Conservation (phyloP, 2,888 invertebrate species). For the Fragum sueziense region DNA sequence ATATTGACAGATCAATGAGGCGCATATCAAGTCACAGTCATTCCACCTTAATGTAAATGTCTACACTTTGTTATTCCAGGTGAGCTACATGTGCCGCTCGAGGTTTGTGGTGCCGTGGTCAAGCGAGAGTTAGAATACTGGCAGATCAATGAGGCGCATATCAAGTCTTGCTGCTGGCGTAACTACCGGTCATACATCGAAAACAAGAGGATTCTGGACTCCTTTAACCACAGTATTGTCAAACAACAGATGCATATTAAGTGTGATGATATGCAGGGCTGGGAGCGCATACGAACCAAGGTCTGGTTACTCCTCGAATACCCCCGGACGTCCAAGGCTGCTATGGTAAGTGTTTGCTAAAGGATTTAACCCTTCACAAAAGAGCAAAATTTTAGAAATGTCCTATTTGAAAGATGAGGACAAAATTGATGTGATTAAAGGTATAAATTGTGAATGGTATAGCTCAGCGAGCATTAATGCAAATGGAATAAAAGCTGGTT, state of each 20-base stretch:
- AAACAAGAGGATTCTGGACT: constrained; percentile 79
- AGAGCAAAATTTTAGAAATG: no score
- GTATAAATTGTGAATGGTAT: no score
- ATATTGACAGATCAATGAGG: constrained; percentile 81
- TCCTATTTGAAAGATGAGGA: no score
- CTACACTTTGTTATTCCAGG: constrained; percentile 69
- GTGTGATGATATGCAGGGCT: constrained; percentile 71
- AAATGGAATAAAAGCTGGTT: no score
- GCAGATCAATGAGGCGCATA: constrained; percentile 79
- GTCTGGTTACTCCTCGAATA: constrained; percentile 80
- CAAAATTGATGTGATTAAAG: no score
- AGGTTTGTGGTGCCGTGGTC: constrained; percentile 82
- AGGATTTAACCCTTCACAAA: no score
- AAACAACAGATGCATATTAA: constrained; percentile 75
- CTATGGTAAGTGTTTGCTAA: constrained; percentile 76
- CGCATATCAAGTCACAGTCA: constrained; percentile 79
- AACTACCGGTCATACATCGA: constrained; percentile 80
- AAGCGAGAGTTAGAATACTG: constrained; percentile 81
- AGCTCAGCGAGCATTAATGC: no score
- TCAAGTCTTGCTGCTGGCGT: constrained; percentile 81
- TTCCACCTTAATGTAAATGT: no score
- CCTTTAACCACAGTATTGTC: constrained; percentile 77
- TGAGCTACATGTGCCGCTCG: constrained; percentile 81
- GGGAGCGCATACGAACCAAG: constrained; percentile 74
- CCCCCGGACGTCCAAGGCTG: constrained; percentile 78